Conservation (phyloP, 2,797 vertebrate genomes). For the Monodelphis domestica region DNA sequence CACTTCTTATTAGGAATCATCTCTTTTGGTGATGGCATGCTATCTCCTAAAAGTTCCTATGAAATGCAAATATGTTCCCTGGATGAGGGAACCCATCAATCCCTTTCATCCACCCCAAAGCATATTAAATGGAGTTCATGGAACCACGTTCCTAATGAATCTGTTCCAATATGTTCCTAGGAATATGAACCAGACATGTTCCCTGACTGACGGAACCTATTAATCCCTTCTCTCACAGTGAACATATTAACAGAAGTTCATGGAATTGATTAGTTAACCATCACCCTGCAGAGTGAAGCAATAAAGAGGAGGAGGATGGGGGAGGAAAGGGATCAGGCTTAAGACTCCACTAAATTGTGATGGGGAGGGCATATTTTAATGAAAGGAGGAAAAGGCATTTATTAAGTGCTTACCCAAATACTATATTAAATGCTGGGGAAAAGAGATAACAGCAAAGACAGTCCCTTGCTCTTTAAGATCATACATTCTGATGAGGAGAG, state of each 20-base stretch:
- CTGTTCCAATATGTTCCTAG: neutral
- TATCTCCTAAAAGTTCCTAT: neutral
- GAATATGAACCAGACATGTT: neutral
- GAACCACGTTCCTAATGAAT: neutral
- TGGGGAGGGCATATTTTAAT: neutral
- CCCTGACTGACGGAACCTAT: neutral
- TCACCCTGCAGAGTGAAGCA: neutral
- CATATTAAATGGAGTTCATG: neutral
- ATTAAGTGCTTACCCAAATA: neutral
- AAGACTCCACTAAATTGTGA: neutral
- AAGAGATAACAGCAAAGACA: neutral
- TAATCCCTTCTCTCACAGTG: neutral
- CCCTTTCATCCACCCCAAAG: neutral
- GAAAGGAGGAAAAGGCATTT: neutral
- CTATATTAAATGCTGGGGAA: neutral
- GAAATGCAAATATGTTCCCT: constrained; percentile 3
- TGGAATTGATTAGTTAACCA: neutral
- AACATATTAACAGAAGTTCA: neutral
- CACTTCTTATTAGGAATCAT: neutral
- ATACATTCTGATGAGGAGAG: neutral
- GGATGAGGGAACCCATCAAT: neutral
- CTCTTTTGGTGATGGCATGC: neutral
- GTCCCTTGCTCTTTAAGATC: neutral
- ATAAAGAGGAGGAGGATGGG: neutral
- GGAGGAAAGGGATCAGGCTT: neutral